Evolutionary conservation across 2,113 vertebrate genomes (phyloP).

Genomic region (Thunnus maccoyii): DNA sequence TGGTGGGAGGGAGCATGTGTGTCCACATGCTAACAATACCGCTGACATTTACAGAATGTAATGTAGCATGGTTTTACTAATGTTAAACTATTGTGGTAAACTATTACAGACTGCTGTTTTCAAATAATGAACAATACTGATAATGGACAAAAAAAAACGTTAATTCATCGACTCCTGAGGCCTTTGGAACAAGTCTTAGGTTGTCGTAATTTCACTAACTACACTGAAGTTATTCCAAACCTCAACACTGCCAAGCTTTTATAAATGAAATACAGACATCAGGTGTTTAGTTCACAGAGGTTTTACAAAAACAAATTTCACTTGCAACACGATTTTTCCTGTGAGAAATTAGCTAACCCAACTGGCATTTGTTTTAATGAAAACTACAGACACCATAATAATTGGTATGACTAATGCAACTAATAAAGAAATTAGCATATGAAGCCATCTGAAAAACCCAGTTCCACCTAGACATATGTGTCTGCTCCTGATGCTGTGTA

Average conservation of each 20-base stretch:
- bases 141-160: too few relatives aligned
- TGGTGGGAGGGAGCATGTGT: background rate
- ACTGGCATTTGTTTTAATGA: conserved; percentile 21
- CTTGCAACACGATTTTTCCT: background rate
- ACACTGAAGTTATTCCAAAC: background rate
- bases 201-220: background rate
- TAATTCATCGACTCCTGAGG: background rate
- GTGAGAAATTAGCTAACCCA: background rate
- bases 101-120: too few relatives aligned
- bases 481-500: background rate
- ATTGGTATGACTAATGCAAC: conserved; percentile 16
- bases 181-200: background rate
- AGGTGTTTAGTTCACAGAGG: background rate
- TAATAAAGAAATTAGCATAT: conserved; percentile 23
- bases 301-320: too few relatives aligned
- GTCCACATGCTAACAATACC: background rate
- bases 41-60: background rate
- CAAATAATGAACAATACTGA: too few relatives aligned
- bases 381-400: conserved; percentile 2
- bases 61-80: background rate
- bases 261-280: background rate
- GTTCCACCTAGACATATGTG: background rate
- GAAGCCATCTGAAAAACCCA: background rate
- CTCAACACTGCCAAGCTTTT: background rate
- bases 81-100: too few relatives aligned